These are phyloP conservation scores for Noctua pronuba DNA, from an alignment of 2,888 invertebrate genomes.

Conservation along the genomic window DNA sequence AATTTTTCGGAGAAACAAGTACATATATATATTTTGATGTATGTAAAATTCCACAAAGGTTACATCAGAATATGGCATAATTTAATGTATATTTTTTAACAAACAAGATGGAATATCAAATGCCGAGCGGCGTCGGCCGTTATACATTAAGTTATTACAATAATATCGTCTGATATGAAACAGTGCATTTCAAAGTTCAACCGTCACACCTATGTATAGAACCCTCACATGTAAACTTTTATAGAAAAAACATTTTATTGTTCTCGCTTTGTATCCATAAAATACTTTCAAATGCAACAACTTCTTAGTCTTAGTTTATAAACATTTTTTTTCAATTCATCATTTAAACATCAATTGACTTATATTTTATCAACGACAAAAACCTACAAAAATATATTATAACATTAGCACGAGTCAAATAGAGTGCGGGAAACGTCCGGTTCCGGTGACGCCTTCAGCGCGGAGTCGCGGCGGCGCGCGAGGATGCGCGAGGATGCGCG, in stretches of 20 bases:
- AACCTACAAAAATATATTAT: slow-evolving; percentile 90
- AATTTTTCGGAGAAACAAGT: slow-evolving; percentile 75
- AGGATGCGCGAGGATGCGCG: slow-evolving; percentile 45
- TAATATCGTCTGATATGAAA: slow-evolving; percentile 88
- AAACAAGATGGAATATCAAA: slow-evolving; percentile 88
- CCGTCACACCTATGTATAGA: slow-evolving; percentile 81
- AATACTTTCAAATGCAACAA: slow-evolving; percentile 91
- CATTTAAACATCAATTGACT: slow-evolving; percentile 89
- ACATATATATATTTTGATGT: slow-evolving; percentile 57
- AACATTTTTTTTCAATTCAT: slow-evolving; percentile 89
- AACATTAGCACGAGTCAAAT: slow-evolving; percentile 88
- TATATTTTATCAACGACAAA: slow-evolving; percentile 89
- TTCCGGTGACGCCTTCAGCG: slow-evolving; percentile 70
- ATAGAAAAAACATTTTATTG: slow-evolving; percentile 90
- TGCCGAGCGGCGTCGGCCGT: slow-evolving; percentile 76
- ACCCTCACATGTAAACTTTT: slow-evolving; percentile 88
- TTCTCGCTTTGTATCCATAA: slow-evolving; percentile 90
- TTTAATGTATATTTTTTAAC: slow-evolving; percentile 84
- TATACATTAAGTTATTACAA: slow-evolving; percentile 79
- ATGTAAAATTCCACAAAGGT: slow-evolving; percentile 70
- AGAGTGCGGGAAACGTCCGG: slow-evolving; percentile 80
- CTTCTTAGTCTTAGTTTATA: slow-evolving; percentile 89
- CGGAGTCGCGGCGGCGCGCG: slow-evolving; percentile 65
- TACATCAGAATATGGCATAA: slow-evolving; percentile 77
- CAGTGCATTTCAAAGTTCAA: slow-evolving; percentile 84